Evolutionary conservation across 2,797 vertebrate species (phyloP).

Genomic region (Sylvia borin): DNA sequence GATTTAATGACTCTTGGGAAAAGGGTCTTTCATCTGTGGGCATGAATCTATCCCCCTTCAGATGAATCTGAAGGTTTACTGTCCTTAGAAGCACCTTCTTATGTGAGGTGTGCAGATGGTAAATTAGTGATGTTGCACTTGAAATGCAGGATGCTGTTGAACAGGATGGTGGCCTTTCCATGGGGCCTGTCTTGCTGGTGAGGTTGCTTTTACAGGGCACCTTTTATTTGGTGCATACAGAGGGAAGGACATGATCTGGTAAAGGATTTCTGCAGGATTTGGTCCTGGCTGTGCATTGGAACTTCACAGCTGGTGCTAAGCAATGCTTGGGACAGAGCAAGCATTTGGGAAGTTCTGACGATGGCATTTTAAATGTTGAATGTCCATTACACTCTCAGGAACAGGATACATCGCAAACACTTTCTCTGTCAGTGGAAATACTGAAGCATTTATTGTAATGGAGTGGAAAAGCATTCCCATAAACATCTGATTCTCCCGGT

Average conservation of each 20-base stretch:
- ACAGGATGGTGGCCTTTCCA: neutral
- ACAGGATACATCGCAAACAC: neutral
- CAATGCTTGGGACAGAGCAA: neutral
- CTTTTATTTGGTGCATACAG: neutral
- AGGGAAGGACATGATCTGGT: neutral
- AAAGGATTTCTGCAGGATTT: neutral
- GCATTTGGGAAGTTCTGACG: neutral
- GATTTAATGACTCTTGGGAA: neutral
- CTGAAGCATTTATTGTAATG: neutral
- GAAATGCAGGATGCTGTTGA: neutral
- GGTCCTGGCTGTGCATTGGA: neutral
- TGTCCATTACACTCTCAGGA: neutral
- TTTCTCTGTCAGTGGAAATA: neutral
- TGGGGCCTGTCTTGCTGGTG: neutral
- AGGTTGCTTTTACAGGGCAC: neutral
- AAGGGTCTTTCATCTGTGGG: neutral
- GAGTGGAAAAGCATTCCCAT: neutral
- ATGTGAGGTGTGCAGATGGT: neutral
- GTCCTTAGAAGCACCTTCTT: neutral
- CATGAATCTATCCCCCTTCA: neutral
- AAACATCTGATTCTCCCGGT: neutral
- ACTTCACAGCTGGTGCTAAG: neutral
- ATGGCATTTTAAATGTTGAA: neutral
- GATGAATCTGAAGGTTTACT: neutral
- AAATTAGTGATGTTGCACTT: neutral